phyloP scores from a whole-genome alignment of 2,113 vertebrate species.

The Pao palembangensis region DNA sequence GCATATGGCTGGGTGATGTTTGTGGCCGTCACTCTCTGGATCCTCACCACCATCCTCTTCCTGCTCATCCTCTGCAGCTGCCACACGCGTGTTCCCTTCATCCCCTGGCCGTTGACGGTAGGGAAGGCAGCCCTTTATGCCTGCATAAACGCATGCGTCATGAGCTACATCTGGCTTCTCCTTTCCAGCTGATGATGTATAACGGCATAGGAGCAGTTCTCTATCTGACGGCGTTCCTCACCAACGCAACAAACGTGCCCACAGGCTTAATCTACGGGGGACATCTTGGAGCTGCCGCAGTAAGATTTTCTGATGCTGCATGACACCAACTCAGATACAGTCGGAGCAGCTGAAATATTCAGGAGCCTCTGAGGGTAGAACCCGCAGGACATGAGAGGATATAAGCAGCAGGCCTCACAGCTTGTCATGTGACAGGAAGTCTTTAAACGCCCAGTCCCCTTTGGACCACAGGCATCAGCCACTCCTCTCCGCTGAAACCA shows the following conservation, averaged over 20 bases:
- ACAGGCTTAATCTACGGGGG: not conserved
- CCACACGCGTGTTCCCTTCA: slow-evolving; percentile 57
- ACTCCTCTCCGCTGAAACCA: not conserved
- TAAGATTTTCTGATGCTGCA: slow-evolving; percentile 65
- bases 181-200: slow-evolving; percentile 80
- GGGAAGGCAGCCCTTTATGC: too few species aligned
- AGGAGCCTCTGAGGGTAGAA: too few species aligned
- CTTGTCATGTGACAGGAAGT: not conserved
- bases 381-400: too few species aligned
- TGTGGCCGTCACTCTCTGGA: slow-evolving; percentile 86
- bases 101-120: slow-evolving; percentile 87
- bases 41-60: slow-evolving; percentile 82
- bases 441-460: too few species aligned
- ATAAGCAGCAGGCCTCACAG: not conserved
- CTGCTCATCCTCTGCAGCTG: slow-evolving; percentile 75
- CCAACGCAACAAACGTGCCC: slow-evolving; percentile 66
- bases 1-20: slow-evolving; percentile 91
- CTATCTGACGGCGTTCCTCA: slow-evolving; percentile 82
- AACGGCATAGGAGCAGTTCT: slow-evolving; percentile 71
- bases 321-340: too few species aligned
- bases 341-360: too few species aligned
- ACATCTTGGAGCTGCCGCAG: slow-evolving; percentile 77
- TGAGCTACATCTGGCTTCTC: not conserved
- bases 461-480: not conserved
- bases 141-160: too few species aligned